These are phyloP conservation scores for Diadumene lineata DNA, from an alignment of 92 coral and sea anemone genomes.

Conservation along the genomic window DNA sequence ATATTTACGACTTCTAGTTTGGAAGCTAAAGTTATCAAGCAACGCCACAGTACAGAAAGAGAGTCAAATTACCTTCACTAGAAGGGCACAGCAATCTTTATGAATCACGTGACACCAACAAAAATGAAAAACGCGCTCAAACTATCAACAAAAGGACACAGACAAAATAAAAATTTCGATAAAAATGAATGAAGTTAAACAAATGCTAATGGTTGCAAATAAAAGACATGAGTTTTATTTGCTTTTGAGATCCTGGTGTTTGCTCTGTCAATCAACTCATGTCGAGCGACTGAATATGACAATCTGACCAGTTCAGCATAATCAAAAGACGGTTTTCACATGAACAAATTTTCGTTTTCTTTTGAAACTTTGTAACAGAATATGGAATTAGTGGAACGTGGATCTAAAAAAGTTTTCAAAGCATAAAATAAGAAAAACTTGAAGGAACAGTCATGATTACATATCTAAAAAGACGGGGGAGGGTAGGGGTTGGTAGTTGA, in stretches of 20 bases:
- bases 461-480: no score
- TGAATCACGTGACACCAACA: slow-evolving; percentile 3
- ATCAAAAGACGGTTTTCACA: no score
- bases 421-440: no score
- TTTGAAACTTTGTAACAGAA: no score
- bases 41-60: slow-evolving; percentile 11
- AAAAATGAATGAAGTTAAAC: not conserved
- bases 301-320: no score
- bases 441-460: no score
- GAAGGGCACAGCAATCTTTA: not conserved
- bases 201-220: not conserved
- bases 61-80: not conserved
- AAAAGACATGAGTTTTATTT: not conserved
- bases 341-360: no score
- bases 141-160: not conserved
- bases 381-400: no score
- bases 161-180: not conserved
- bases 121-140: not conserved
- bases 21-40: not conserved
- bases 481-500: no score
- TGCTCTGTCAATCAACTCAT: not conserved
- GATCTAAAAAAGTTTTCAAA: no score
- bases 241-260: not conserved
- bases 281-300: no score
- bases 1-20: not conserved